Evolutionary conservation across 2,888 invertebrate genomes (phyloP), one percentile per base, ranked within the genome.

Genomic region (Cepaea hortensis): DNA sequence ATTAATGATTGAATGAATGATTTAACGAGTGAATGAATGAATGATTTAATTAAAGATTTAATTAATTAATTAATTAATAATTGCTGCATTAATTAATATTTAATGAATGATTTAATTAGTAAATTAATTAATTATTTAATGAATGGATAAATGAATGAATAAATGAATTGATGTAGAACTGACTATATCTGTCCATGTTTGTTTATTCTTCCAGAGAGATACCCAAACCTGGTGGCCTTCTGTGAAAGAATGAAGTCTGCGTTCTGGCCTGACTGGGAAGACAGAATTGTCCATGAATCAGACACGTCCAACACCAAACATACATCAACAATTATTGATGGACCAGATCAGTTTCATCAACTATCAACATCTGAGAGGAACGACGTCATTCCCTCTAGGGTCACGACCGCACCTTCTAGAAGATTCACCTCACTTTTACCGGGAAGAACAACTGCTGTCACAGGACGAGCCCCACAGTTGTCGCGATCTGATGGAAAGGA

Each of bases 181-280:
- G 65, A 18, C 18, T 15, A 65, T 65, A 65, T 18, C 18, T 15
- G 2, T 15, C 18, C 18, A 9, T 65, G 65, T 9, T 20, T 68
- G 20, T 35, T 77, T 77, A 20, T 68, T 79, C 46, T 13, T 23
- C 68, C 88, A 88, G 88, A 85, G 35, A 87, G 83, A 55, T 88
- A 61, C 20, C 87, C 88, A n/a, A 88, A 87, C 48, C 77, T 88
- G 65, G 84, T 82, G 76, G 3, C 9, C 5, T 87, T 80, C 65
- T 87, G 87, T 73, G 83, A 83, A 11, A 82, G 84, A 72, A 87
- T 87, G 87, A 88, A 86, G 68, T 18, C 23, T 6, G 87, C 84
- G 13, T 88, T 87, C 85, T 87, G 88, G 88, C 86, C 87, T 20
- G 88, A 88, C 50, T 88, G 88, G 88, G 79, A 88, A 35, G 79